phyloP scores from a whole-genome alignment of 53 echinoderm and acorn worm species.

The Antedon mediterranea region DNA sequence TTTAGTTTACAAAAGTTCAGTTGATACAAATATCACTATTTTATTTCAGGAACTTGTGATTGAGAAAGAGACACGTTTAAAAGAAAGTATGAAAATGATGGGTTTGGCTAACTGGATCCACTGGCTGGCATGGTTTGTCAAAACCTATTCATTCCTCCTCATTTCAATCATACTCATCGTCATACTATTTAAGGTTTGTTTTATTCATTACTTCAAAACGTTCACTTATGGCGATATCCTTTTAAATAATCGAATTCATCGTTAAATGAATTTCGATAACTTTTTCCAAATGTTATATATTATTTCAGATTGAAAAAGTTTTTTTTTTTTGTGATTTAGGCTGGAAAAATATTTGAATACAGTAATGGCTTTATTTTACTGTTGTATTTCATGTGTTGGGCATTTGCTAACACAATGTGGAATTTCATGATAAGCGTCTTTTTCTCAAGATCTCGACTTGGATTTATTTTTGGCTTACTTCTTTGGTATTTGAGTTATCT shows the following conservation, averaged over 20 bases:
- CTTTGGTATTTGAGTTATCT: conserved; percentile 85
- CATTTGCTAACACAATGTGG: conserved; percentile 62
- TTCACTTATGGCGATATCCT: too few relatives aligned
- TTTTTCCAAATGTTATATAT: background rate
- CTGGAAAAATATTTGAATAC: conserved; percentile 60
- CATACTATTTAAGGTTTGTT: conserved; percentile 57
- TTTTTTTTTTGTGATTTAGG: conserved; percentile 25
- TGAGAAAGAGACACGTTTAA: conserved; percentile 83
- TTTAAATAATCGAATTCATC: background rate
- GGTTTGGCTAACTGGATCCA: conserved; percentile 95
- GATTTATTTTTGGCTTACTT: conserved; percentile 79
- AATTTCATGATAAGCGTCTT: conserved; percentile 75
- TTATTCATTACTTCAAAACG: too few relatives aligned
- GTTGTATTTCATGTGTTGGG: conserved; percentile 73
- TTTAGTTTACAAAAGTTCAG: too few relatives aligned
- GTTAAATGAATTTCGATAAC: background rate
- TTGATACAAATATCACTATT: too few relatives aligned
- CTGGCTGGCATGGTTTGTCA: conserved; percentile 91
- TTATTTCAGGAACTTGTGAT: conserved; percentile 57
- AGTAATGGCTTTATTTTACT: conserved; percentile 25
- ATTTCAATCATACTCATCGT: conserved; percentile 58
- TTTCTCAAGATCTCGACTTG: conserved; percentile 72
- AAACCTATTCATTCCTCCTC: conserved; percentile 57
- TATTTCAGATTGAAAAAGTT: background rate
- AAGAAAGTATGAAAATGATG: conserved; percentile 99